Percentiles rank a stretch among this genome's conserved stretches.
phyloP scores from a whole-genome alignment of 1,140 invertebrate species.

The Mercenaria mercenaria region DNA sequence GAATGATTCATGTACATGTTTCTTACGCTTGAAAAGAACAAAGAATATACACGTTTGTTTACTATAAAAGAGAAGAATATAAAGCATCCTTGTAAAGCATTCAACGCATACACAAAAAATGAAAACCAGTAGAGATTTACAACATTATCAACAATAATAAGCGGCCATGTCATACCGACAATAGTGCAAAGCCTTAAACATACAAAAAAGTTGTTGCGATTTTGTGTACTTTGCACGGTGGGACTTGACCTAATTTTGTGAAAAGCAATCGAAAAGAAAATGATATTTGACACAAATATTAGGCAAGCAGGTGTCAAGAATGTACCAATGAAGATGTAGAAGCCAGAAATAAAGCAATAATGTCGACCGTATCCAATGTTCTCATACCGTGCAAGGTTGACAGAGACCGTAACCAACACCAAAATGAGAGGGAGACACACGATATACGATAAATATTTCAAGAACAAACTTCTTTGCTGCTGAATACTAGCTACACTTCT shows the following conservation, averaged over 20 bases:
- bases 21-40: too few species aligned
- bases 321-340: conserved; percentile 7
- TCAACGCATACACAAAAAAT: conserved; percentile 87
- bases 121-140: conserved; percentile 85
- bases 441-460: conserved; percentile 3
- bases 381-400: neutral
- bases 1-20: too few species aligned
- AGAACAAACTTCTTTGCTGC: conserved; percentile 3
- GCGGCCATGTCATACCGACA: conserved; percentile 88
- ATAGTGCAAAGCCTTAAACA: conserved; percentile 75
- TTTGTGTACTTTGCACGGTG: neutral
- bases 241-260: conserved; percentile 18
- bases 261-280: conserved; percentile 58
- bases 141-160: conserved; percentile 87
- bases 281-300: conserved; percentile 60
- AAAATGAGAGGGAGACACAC: neutral
- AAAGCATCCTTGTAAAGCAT: conserved; percentile 88
- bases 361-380: conserved; percentile 56
- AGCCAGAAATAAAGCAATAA: conserved; percentile 60
- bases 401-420: neutral
- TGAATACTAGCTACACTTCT: neutral
- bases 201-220: conserved; percentile 52
- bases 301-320: conserved; percentile 52
- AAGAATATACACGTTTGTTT: conserved; percentile 25
- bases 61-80: conserved; percentile 88